Evolutionary conservation across 2,888 invertebrate species (phyloP), one percentile per base, ranked within the genome.

Genomic region (Trisateles emortualis): DNA sequence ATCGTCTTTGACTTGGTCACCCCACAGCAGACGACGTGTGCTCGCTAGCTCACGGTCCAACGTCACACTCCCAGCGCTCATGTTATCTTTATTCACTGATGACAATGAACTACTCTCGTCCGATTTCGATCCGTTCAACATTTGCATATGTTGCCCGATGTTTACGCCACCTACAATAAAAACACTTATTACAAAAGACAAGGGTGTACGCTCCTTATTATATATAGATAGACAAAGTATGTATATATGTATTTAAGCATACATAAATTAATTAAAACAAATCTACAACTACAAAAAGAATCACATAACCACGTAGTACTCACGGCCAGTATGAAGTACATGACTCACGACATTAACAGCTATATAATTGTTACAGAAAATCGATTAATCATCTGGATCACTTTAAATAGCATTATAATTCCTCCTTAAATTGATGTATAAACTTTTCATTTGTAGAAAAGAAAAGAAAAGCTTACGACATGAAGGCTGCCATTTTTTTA

Each of bases 21-120:
- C 98, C 98, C 98, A 98, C 64, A 98, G 90, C 68, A 98, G 91
- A 60, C 94, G 95, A 78, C 95, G 95, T 72, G 97, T 95, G 76
- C 96, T 96, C 74, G 94, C 93, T 78, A 97, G 89, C 86, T 96
- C 96, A 68, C 94, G 94, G 76, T 90, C 91, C 63, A 89, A 78
- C 58, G 83, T 76, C 68, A 80, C 82, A 54, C 84, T 88, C 43
- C 87, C 87, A 52, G 86, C 89, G 73, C 88, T 90, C 91, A 90
- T 90, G 69, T 69, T 86, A 68, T 71, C 76, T 77, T 68, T 82
- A 62, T 73, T 77, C 44, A 67, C 64, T 74, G 69, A 63, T 78
- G 61, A 67, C 59, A 64, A 73, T 67, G 74, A 77, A 78, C 64
- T 77, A 78, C 69, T 79, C 59, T 81, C 72, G 61, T 71, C 74